These are phyloP conservation scores for Hippocampus kuda DNA, from an alignment of 2,797 vertebrate species.

Conservation along the genomic window DNA sequence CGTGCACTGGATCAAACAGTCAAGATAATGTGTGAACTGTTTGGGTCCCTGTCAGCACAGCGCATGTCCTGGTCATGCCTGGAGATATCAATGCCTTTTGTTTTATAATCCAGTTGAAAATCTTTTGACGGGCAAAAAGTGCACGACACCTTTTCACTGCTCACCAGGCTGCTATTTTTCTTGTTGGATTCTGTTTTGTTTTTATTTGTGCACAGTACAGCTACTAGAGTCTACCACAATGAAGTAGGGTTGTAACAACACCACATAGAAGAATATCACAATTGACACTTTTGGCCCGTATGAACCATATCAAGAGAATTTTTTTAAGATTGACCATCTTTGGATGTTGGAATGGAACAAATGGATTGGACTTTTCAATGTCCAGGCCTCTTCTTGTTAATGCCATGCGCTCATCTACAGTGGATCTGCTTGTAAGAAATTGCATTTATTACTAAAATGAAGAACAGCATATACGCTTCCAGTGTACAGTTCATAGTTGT, in stretches of 20 bases:
- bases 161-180: conserved; percentile 31
- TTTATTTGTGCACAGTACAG: conserved; percentile 21
- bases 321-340: conserved; percentile 10
- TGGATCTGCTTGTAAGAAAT: conserved; percentile 61
- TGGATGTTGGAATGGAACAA: conserved; percentile 27
- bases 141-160: conserved; percentile 37
- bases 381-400: conserved; percentile 32
- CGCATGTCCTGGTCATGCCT: conserved; percentile 41
- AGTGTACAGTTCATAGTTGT: conserved; percentile 61
- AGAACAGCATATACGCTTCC: conserved; percentile 37
- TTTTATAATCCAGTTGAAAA: conserved; percentile 49
- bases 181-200: conserved; percentile 2
- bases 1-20: conserved; percentile 38
- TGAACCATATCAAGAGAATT: conserved; percentile 35
- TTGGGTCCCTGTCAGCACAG: conserved; percentile 32
- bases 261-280: conserved; percentile 20
- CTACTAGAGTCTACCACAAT: conserved; percentile 24
- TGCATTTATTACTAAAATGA: conserved; percentile 63
- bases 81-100: conserved; percentile 52
- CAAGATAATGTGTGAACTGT: conserved; percentile 25
- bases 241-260: conserved; percentile 34
- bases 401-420: conserved; percentile 36
- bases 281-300: conserved; percentile 36
- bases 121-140: conserved; percentile 41
- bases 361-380: background rate